These are phyloP conservation scores for Chironomus riparius DNA, from an alignment of 2,888 invertebrate species.

Conservation along the genomic window DNA sequence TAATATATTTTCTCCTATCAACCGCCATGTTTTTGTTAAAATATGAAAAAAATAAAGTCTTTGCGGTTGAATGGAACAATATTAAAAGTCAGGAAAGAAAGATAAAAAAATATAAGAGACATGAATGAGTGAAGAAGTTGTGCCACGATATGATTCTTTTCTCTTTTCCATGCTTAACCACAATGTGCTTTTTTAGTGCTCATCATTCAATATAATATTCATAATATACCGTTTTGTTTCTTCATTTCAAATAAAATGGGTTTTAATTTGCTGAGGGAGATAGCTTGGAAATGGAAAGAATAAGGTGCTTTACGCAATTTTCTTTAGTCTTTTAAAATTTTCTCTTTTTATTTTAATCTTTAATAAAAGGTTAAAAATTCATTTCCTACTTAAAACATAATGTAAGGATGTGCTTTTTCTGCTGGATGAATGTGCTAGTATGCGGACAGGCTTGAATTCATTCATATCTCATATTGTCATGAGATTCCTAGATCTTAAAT, in stretches of 20 bases:
- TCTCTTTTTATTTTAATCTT: neutral
- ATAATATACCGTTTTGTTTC: neutral
- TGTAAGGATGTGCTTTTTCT: neutral
- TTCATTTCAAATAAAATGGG: neutral
- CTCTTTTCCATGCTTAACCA: neutral
- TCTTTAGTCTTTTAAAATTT: neutral
- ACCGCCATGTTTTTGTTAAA: neutral
- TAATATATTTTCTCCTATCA: neutral
- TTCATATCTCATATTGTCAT: too few species aligned
- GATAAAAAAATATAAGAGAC: neutral
- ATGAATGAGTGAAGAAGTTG: slow-evolving; percentile 13
- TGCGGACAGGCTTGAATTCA: too few species aligned
- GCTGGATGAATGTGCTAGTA: neutral
- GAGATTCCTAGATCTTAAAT: too few species aligned
- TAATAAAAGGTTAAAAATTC: neutral
- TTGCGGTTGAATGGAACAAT: neutral
- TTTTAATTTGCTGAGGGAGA: neutral
- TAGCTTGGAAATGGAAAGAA: too few species aligned
- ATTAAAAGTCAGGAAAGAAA: neutral
- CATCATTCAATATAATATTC: neutral
- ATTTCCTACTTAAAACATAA: slow-evolving; percentile 7
- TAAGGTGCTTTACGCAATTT: too few species aligned
- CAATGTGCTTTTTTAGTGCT: neutral
- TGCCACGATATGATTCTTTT: neutral
- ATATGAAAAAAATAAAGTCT: neutral